Conservation (phyloP, 2,797 vertebrate species). For the Notolepis coatsorum region DNA sequence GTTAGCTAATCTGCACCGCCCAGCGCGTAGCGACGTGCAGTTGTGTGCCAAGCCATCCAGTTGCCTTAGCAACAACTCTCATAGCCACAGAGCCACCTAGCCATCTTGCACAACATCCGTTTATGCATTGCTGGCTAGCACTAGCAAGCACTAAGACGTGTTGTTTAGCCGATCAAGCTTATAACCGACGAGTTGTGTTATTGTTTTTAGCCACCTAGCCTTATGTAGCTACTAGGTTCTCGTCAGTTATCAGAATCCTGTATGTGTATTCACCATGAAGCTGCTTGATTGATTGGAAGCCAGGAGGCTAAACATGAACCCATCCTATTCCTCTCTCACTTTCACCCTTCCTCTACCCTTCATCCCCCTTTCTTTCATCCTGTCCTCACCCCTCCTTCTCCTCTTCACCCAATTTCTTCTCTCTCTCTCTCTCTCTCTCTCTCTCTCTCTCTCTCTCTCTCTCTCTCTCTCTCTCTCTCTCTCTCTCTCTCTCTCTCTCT, state of each 20-base stretch:
- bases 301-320: neutral
- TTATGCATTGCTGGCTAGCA: conserved; percentile 7
- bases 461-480: neutral
- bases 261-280: conserved; percentile 10
- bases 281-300: conserved; percentile 21
- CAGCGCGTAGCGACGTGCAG: conserved; percentile 16
- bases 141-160: neutral
- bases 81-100: conserved; percentile 34
- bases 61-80: conserved; percentile 61
- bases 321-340: conserved; percentile 44
- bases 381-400: conserved; percentile 1
- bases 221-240: neutral
- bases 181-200: too few relatives aligned
- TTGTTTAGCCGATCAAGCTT: neutral
- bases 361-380: conserved; percentile 36
- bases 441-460: neutral
- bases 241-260: neutral
- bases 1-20: conserved; percentile 30
- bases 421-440: too few relatives aligned
- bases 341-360: conserved; percentile 32
- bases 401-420: too few relatives aligned
- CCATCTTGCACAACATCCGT: conserved; percentile 6
- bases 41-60: conserved; percentile 52
- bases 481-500: conserved; percentile 28
- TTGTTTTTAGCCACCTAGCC: neutral